Evolutionary conservation across 2,888 invertebrate species (phyloP).

Genomic region (Pheosia tremula): DNA sequence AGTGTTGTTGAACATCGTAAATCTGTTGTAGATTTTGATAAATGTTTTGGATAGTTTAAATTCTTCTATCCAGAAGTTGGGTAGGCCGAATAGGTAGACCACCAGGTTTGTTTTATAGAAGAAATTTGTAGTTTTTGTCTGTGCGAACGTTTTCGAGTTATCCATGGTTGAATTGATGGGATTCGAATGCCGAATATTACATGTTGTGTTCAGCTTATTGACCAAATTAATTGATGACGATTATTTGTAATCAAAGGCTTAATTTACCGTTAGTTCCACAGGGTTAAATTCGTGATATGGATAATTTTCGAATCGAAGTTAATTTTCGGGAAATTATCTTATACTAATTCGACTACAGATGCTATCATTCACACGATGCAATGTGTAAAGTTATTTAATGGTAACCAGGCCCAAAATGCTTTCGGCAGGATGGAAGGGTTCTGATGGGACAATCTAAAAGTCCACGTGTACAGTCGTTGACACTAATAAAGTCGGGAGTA

Average conservation of each 20-base stretch:
- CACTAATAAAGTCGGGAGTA: no score
- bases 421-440: no score
- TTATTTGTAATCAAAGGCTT: conserved; percentile 4
- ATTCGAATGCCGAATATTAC: not conserved
- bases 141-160: conserved; percentile 11
- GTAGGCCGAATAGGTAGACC: conserved; percentile 35
- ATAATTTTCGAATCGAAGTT: no score
- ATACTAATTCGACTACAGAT: no score
- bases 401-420: no score
- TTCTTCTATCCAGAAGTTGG: conserved; percentile 51
- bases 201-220: not conserved
- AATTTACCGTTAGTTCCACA: not conserved
- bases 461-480: no score
- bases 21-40: conserved; percentile 20
- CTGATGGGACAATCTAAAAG: no score
- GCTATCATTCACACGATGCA: no score
- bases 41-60: conserved; percentile 32
- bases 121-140: conserved; percentile 35
- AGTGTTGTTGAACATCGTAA: conserved; percentile 30
- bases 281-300: no score
- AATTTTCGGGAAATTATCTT: no score
- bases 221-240: not conserved
- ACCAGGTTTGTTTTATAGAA: conserved; percentile 38
- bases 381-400: no score
- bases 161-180: conserved; percentile 17